phyloP scores from a whole-genome alignment of 2,113 vertebrate genomes.

The Semicossyphus pulcher region DNA sequence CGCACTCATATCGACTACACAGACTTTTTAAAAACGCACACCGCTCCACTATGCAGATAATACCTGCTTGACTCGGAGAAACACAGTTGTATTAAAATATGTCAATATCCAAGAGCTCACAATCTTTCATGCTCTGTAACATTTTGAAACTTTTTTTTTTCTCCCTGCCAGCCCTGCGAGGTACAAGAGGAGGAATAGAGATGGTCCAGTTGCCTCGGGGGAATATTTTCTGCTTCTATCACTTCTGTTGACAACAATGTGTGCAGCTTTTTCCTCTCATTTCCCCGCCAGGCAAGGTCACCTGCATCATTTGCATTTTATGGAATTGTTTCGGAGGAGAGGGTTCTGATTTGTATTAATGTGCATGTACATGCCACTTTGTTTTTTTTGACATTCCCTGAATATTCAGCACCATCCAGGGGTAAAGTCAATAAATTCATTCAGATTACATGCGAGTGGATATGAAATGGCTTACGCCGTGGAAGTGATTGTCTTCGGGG shows the following conservation, averaged over 20 bases:
- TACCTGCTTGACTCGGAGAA: constrained; percentile 61
- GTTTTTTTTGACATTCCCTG: constrained; percentile 60
- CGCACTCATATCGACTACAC: constrained; percentile 53
- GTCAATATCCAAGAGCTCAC: constrained; percentile 64
- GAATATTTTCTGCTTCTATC: constrained; percentile 63
- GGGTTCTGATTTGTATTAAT: constrained; percentile 79
- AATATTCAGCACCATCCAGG: constrained; percentile 77
- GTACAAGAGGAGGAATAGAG: constrained; percentile 46
- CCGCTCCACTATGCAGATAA: constrained; percentile 61
- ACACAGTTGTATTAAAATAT: constrained; percentile 60
- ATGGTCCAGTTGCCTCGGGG: constrained; percentile 49
- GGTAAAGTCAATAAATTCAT: constrained; percentile 74
- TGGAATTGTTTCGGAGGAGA: constrained; percentile 70
- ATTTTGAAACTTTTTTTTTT: constrained; percentile 32
- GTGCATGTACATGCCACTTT: constrained; percentile 60
- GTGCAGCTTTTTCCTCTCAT: constrained; percentile 56
- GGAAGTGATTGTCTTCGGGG: constrained; percentile 36
- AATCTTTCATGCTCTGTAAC: constrained; percentile 56
- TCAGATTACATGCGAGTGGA: constrained; percentile 60
- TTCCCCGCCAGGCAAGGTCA: constrained; percentile 77
- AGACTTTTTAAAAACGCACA: constrained; percentile 32
- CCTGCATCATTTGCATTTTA: constrained; percentile 77
- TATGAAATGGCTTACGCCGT: constrained; percentile 33
- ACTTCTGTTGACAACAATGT: constrained; percentile 66
- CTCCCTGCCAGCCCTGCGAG: constrained; percentile 18